These are phyloP conservation scores for Druon quercuslanigerum DNA, from an alignment of 1,140 invertebrate genomes.

Conservation along the genomic window DNA sequence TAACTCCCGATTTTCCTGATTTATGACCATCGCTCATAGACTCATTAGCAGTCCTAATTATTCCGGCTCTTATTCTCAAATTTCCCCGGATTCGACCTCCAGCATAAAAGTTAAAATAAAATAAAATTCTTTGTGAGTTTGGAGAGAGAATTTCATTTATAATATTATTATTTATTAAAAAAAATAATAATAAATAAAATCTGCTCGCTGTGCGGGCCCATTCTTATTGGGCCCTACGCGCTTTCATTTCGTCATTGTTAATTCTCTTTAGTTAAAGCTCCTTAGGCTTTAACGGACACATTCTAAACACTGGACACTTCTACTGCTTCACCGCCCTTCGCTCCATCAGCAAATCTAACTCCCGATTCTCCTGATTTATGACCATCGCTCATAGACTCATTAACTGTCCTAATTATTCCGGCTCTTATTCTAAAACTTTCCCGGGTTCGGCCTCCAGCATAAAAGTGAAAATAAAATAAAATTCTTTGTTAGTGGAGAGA, in stretches of 20 bases:
- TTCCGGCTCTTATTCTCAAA: background rate
- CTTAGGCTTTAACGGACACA: no score
- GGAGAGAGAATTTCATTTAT: no score
- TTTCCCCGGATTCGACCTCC: background rate
- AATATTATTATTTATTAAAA: no score
- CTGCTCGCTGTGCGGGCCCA: no score
- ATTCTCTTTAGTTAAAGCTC: no score
- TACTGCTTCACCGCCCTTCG: slow-evolving; percentile 30
- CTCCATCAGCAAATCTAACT: slow-evolving; percentile 21
- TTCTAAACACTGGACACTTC: slow-evolving; percentile 50
- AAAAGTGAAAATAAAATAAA: no score
- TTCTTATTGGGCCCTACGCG: no score
- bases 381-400: slow-evolving; percentile 6
- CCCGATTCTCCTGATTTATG: slow-evolving; percentile 18
- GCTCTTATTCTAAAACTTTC: background rate
- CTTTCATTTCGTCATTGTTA: no score
- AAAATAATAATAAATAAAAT: no score
- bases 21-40: slow-evolving; percentile 10
- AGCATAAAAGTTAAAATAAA: no score
- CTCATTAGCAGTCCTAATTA: slow-evolving; percentile 20
- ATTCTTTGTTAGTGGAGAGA: no score
- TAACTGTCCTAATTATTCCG: slow-evolving; percentile 25
- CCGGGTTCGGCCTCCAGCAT: background rate
- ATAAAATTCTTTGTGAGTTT: no score
- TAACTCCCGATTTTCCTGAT: slow-evolving; percentile 18